Conservation (phyloP, 2,113 vertebrate species). For the Casuarius casuarius region DNA sequence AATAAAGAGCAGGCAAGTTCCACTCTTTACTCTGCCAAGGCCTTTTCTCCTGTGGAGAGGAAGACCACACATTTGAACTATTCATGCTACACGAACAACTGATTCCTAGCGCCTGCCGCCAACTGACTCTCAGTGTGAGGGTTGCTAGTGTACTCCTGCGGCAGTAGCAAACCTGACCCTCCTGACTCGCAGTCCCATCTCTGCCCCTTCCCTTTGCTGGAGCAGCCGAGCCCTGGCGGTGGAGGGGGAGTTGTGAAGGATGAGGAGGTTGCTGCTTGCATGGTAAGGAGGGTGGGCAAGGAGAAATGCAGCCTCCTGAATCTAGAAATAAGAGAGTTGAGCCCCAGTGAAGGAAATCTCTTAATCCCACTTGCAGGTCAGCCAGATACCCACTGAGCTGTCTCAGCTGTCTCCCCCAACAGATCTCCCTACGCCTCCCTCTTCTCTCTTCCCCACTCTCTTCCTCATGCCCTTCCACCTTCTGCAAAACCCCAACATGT, state of each 20-base stretch:
- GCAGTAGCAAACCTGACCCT: not conserved
- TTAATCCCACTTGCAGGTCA: not conserved
- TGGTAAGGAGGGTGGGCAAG: not conserved
- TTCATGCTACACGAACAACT: not conserved
- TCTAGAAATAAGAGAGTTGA: not conserved
- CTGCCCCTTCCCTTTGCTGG: not conserved
- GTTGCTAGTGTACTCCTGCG: fast-evolving
- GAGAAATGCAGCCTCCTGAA: not conserved
- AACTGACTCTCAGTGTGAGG: not conserved
- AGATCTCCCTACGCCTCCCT: not conserved
- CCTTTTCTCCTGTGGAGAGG: not conserved
- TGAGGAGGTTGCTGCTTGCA: not conserved
- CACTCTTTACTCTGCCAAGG: not conserved
- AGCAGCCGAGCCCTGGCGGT: not conserved
- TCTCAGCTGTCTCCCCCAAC: not conserved
- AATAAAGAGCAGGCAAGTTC: not conserved
- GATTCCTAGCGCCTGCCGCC: not conserved
- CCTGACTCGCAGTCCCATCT: not conserved
- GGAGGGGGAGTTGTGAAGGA: not conserved
- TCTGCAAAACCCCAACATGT: not conserved
- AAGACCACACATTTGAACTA: not conserved
- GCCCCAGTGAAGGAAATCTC: fast-evolving
- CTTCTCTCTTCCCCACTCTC: not conserved
- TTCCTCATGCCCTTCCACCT: not conserved
- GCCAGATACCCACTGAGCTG: not conserved